Conservation (phyloP, 2,888 invertebrate species). For the Sarcophaga variegata region DNA sequence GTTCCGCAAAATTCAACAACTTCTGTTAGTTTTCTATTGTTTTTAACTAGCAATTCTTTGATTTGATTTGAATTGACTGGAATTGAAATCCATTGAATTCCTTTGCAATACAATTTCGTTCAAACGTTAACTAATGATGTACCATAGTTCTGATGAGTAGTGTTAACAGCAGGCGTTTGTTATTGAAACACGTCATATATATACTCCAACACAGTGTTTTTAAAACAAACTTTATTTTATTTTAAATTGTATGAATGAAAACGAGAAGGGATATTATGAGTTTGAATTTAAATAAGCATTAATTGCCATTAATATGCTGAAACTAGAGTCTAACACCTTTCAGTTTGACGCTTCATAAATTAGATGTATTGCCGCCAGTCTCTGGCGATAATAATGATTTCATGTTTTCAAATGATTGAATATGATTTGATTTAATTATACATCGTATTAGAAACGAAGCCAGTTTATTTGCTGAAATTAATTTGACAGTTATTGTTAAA, state of each 20-base stretch:
- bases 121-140: constrained; percentile 34
- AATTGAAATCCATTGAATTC: too few relatives aligned
- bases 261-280: too few relatives aligned
- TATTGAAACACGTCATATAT: constrained; percentile 3
- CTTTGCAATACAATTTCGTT: constrained; percentile 25
- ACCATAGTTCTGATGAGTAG: constrained; percentile 1
- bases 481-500: background rate
- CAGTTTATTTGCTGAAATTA: background rate
- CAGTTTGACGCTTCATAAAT: background rate
- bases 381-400: background rate
- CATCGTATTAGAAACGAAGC: background rate
- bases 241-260: background rate
- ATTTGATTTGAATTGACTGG: too few relatives aligned
- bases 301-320: too few relatives aligned
- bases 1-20: background rate
- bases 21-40: background rate
- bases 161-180: constrained; percentile 41
- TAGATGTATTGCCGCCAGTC: too few relatives aligned
- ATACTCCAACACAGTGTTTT: background rate
- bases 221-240: background rate
- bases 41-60: background rate
- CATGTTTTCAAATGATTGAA: background rate
- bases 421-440: background rate
- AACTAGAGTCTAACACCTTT: background rate
- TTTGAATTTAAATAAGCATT: too few relatives aligned